Percentiles rank a stretch among this genome's conserved stretches.
Conservation (phyloP, 2,797 vertebrate species). For the Coendou prehensilis region DNA sequence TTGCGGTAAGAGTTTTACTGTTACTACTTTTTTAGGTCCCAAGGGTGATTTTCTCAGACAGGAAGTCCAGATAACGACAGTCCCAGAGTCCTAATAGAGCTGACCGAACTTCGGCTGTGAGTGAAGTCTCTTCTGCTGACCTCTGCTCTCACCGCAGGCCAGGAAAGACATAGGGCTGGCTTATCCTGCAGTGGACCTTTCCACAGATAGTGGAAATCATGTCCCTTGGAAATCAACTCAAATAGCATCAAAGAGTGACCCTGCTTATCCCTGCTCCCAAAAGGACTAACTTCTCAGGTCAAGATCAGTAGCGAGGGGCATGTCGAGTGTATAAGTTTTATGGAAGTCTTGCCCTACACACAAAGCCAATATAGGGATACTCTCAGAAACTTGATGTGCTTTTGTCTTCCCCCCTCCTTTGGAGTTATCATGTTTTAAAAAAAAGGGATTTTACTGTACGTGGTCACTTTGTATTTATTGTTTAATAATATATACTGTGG, state of each 20-base stretch:
- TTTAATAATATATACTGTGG: background rate
- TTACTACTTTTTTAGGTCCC: background rate
- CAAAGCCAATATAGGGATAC: background rate
- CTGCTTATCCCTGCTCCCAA: background rate
- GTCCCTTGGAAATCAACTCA: background rate
- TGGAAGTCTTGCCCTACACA: background rate
- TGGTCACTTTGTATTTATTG: conserved; percentile 8
- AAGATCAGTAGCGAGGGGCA: background rate
- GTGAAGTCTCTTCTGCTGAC: background rate
- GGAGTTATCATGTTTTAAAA: background rate
- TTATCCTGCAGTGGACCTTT: background rate
- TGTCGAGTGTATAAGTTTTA: background rate
- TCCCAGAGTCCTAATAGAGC: background rate
- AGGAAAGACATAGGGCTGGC: background rate
- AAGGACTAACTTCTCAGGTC: background rate
- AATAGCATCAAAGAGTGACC: background rate
- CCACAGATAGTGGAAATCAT: background rate
- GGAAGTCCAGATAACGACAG: background rate
- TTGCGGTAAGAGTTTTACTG: background rate
- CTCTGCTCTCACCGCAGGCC: background rate
- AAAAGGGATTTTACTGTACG: background rate
- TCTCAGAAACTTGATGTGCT: background rate
- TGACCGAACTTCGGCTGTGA: background rate
- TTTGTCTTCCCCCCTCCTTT: background rate
- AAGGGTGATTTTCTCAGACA: background rate